Evolutionary conservation across 1,140 invertebrate genomes (phyloP), one percentile per base, ranked within the genome.

Genomic region (Drosophila paulistorum): DNA sequence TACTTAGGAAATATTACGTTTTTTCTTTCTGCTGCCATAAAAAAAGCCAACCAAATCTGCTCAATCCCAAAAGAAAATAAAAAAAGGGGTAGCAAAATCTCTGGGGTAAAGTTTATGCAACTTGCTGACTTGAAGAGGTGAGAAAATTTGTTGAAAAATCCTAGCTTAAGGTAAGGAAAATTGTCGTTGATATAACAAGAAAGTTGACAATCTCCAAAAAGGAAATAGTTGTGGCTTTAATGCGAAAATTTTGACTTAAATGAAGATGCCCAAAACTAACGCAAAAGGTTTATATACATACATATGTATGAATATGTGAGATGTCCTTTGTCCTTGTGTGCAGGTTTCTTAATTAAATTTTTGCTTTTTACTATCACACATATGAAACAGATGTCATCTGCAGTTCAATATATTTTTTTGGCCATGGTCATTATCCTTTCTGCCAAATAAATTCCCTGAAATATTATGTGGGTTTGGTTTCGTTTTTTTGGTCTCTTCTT

Each of bases 1-100:
- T 81, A 74, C 70, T 81, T 74, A 81, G 39, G 51, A 77, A 62
- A 79, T 63, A 77, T 65, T 73, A 68, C 76, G 58, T 68, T 67
- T 65, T 26, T 39, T 48, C 48, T 30, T 37, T 37, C 67, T 66
- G 20, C 63, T 57, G 41, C 68, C 58, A 74, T 60, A 68, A 74
- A 68, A 67, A 51, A 68, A 51, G 59, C 48, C 59, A 35, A 75
- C 67, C 61, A 62, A 58, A 62, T 74, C 71, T 45, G 42, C 45
- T 1, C 23, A 60, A 37, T 57, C 55, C 74, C 51, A 74, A 42
- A 42, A 6, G 55, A 74, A 63, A 30, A 30, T 30, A 30, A 6
- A 30, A 30, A 30, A 74, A 62, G 33, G 33, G 3, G 13, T 67
- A 42, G 33, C 10, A 37, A 30, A 26, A 11, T 42, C 23, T 35